Percentiles rank a stretch among this genome's conserved stretches.
phyloP scores from a whole-genome alignment of 2,113 vertebrate species.

The Tupaia tana region DNA sequence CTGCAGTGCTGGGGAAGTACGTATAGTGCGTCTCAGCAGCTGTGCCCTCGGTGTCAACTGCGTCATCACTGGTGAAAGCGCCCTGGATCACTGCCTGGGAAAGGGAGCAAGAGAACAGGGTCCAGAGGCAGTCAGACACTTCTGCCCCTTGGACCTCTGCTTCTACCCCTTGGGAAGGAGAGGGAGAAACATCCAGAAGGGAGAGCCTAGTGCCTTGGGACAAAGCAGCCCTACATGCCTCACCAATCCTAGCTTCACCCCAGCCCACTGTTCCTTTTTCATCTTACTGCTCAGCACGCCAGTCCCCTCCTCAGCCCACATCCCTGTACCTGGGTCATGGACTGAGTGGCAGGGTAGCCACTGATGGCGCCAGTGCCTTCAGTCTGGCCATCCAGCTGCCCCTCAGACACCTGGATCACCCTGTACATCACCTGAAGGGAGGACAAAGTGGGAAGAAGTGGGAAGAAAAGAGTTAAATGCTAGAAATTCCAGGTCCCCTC shows the following conservation, averaged over 20 bases:
- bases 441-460: neutral
- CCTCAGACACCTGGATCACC: constrained; percentile 96
- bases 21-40: constrained; percentile 87
- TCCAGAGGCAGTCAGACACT: neutral
- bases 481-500: neutral
- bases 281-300: neutral
- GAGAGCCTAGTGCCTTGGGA: neutral
- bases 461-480: neutral
- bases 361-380: constrained; percentile 93
- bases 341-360: constrained; percentile 92
- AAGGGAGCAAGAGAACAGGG: neutral
- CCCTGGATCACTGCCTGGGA: constrained; percentile 87
- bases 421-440: constrained; percentile 92
- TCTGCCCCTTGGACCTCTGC: neutral
- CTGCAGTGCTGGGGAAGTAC: constrained; percentile 86
- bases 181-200: neutral
- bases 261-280: neutral
- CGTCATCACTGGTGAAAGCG: constrained; percentile 88
- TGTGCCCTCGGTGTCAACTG: constrained; percentile 83
- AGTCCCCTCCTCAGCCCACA: neutral
- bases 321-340: constrained; percentile 92
- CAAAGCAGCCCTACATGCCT: neutral
- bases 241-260: neutral
- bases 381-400: constrained; percentile 93
- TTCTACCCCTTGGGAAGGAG: neutral